Evolutionary conservation across 2,113 vertebrate species (phyloP).

Genomic region (Varanus komodoensis): DNA sequence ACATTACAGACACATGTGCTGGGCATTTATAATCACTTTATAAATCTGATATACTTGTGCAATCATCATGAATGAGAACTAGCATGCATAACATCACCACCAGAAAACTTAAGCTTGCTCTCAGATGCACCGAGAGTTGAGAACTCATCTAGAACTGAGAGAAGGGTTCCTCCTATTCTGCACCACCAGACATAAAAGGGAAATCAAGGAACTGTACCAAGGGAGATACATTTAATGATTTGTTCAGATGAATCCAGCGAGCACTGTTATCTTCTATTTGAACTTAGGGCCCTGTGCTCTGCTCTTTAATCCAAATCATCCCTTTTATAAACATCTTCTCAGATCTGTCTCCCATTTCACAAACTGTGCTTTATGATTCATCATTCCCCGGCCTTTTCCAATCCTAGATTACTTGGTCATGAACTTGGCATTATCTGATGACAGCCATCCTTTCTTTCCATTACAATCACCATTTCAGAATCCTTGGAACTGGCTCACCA

Average conservation of each 20-base stretch:
- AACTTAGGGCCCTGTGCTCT: neutral
- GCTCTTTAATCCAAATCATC: neutral
- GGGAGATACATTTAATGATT: neutral
- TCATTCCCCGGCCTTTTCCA: neutral
- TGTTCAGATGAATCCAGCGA: too few relatives aligned
- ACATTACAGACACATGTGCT: neutral
- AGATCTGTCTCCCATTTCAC: neutral
- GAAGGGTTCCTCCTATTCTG: neutral
- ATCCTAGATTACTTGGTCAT: neutral
- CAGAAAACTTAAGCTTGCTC: neutral
- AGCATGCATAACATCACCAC: neutral
- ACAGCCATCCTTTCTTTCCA: neutral
- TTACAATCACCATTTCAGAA: neutral
- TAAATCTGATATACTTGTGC: neutral
- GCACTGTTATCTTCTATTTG: neutral
- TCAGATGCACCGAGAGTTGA: neutral
- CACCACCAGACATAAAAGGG: neutral
- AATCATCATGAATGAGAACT: neutral
- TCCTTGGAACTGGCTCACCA: neutral
- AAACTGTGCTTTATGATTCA: neutral
- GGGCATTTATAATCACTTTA: neutral
- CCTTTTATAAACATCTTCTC: neutral
- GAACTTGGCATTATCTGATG: neutral
- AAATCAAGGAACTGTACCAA: neutral
- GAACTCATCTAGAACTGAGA: neutral